Evolutionary conservation across 2,888 invertebrate genomes (phyloP).

Genomic region (Epistrophe grossulariae): DNA sequence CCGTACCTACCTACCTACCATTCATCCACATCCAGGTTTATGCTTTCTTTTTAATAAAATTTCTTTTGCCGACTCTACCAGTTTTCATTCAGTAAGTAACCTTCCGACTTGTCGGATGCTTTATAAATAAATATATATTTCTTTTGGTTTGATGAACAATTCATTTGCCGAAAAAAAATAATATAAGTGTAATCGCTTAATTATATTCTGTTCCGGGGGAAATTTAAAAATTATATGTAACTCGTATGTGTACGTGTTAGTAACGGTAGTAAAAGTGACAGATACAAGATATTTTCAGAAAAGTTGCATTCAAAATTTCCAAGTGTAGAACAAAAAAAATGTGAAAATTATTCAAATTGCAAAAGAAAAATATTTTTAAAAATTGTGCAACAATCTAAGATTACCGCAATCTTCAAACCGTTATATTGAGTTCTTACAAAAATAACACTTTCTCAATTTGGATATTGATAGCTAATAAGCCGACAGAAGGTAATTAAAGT

Average conservation of each 20-base stretch:
- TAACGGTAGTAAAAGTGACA: slow-evolving; percentile 19
- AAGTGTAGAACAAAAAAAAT: slow-evolving; percentile 32
- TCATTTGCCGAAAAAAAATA: slow-evolving; percentile 45
- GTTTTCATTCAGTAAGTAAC: slow-evolving; percentile 75
- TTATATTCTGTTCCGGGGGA: slow-evolving; percentile 65
- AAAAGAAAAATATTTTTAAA: slow-evolving; percentile 2
- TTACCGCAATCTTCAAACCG: not conserved
- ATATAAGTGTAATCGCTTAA: slow-evolving; percentile 66
- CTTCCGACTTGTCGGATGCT: slow-evolving; percentile 75
- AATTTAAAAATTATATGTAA: not conserved
- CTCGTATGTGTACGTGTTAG: not conserved
- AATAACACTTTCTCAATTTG: slow-evolving; percentile 49
- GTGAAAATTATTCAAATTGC: slow-evolving; percentile 50
- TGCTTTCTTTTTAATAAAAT: slow-evolving; percentile 76
- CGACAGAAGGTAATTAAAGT: slow-evolving; percentile 53
- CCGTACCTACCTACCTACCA: slow-evolving; percentile 60
- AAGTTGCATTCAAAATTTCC: slow-evolving; percentile 16
- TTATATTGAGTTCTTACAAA: slow-evolving; percentile 6
- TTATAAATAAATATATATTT: slow-evolving; percentile 35
- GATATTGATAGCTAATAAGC: slow-evolving; percentile 34
- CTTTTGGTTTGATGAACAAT: slow-evolving; percentile 49
- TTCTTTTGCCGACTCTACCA: slow-evolving; percentile 75
- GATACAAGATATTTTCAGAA: not conserved
- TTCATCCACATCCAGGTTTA: slow-evolving; percentile 72
- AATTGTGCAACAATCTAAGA: slow-evolving; percentile 26